phyloP scores from a whole-genome alignment of 2,888 invertebrate species.

The Eulithis testata region DNA sequence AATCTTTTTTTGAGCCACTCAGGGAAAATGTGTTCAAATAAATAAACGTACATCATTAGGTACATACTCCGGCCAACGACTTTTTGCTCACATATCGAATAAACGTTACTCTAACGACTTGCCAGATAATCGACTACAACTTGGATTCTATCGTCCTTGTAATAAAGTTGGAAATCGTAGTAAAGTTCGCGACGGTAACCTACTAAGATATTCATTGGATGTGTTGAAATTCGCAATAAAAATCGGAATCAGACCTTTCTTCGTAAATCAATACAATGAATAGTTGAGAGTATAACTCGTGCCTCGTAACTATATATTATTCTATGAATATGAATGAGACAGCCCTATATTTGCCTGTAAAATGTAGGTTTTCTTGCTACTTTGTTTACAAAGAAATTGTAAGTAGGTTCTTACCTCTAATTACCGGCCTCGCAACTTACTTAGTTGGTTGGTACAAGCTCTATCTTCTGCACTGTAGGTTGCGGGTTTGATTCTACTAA shows the following conservation, averaged over 20 bases:
- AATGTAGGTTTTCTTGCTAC: neutral
- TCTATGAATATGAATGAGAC: slow-evolving; percentile 34
- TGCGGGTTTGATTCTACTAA: too few species aligned
- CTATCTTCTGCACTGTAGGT: too few species aligned
- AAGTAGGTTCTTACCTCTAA: neutral
- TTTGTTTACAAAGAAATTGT: neutral
- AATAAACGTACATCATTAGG: slow-evolving; percentile 19
- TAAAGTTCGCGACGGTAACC: slow-evolving; percentile 37
- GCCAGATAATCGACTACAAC: slow-evolving; percentile 5
- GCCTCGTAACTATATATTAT: slow-evolving; percentile 26
- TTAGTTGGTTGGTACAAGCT: too few species aligned
- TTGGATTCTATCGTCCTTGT: neutral
- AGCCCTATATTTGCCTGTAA: slow-evolving; percentile 8
- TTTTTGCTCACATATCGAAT: slow-evolving; percentile 31
- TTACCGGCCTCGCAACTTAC: too few species aligned
- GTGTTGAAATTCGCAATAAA: slow-evolving; percentile 56
- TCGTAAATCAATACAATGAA: slow-evolving; percentile 47
- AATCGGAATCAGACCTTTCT: slow-evolving; percentile 47
- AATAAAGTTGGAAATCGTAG: slow-evolving; percentile 24
- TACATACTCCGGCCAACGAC: slow-evolving; percentile 6
- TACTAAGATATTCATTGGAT: slow-evolving; percentile 61
- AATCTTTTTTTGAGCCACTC: neutral
- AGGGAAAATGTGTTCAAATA: slow-evolving; percentile 9
- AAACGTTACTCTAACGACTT: slow-evolving; percentile 31
- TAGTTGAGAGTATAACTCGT: slow-evolving; percentile 30